Base-by-base conservation (phyloP, 2,113 vertebrate species). In the Phoxinus phoxinus region DNA sequence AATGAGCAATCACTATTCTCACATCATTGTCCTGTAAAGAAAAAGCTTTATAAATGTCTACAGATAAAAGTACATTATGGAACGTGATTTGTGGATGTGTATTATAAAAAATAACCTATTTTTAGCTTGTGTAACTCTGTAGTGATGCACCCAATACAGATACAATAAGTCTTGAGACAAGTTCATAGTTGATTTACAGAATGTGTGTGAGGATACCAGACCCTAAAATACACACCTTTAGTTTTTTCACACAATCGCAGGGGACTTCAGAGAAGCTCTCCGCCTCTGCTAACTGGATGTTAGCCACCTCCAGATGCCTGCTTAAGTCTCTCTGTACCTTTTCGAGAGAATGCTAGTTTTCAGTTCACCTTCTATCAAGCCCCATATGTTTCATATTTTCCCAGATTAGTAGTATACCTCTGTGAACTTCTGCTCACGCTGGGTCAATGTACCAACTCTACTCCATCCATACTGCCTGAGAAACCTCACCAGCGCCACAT, bases 381-480 rank as follows among this genome's bases (percentile, higher is more conserved):
- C 10, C 19, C 3, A 71, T 37, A 53, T 23, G 59, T 4, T 37
- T 17, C 12, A 46, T 46, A 6, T 80, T 48, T 3, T 63, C 12
- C 3, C 63, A 15, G 25, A 71, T n/a, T 72, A 2, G 41, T 59
- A 92, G 9, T 72, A 2, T 94, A 97, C 96, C 96, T 97, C 95
- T 21, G 95, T 96, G 88, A 96, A 95, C 32, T 94, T 91, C 85
- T 95, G 93, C 51, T 95, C 94, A 12, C 96, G 96, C 88, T 96
- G 96, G 0, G 95, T 96, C 83, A 99, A 89, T 0, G 97, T 91
- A n/a, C 96, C 97, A 59, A 98, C 97, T 65, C 97, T 93, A 87
- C 92, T 96, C 98, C 97, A 98, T 48, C 91, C 94, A 91, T 92
- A 96, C 88, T 94, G 89, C 89, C 95, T 96, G 37, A 99, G 96